These are phyloP conservation scores for Belgica antarctica DNA, from an alignment of 2,888 invertebrate genomes.

Conservation along the genomic window DNA sequence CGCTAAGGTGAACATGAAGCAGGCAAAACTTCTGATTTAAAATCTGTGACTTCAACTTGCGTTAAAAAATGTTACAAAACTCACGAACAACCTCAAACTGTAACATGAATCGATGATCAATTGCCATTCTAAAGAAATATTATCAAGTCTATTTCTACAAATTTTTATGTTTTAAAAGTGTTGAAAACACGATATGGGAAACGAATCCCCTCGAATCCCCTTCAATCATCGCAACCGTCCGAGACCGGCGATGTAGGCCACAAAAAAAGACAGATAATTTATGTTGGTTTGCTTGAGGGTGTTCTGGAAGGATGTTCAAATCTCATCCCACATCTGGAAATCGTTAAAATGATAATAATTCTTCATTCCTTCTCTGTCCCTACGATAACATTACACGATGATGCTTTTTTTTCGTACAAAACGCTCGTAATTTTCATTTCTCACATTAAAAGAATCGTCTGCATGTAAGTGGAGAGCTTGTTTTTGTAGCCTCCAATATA, in stretches of 20 bases:
- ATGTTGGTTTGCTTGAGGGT: conserved; percentile 2
- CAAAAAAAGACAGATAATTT: neutral
- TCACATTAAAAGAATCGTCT: neutral
- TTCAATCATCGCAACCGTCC: conserved; percentile 36
- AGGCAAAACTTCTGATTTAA: too few relatives aligned
- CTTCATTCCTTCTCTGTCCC: conserved; percentile 6
- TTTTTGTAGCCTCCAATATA: conserved; percentile 5
- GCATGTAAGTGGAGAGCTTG: conserved; percentile 2
- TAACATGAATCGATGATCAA: conserved; percentile 34
- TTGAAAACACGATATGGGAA: conserved; percentile 17
- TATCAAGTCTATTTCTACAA: neutral
- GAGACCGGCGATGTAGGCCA: neutral
- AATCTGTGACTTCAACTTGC: too few relatives aligned
- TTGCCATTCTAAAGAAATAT: conserved; percentile 9
- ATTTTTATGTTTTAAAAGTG: conserved; percentile 30
- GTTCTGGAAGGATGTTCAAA: conserved; percentile 13
- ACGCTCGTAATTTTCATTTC: conserved; percentile 12
- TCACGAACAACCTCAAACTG: neutral
- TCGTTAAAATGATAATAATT: conserved; percentile 28
- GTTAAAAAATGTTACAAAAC: neutral
- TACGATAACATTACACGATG: conserved; percentile 1
- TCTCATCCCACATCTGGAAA: conserved; percentile 40
- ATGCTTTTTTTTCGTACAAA: neutral
- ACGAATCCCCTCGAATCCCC: conserved; percentile 35
- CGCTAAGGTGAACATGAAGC: neutral